Percentiles rank a stretch among this genome's conserved stretches.
Evolutionary conservation across 2,113 vertebrate genomes (phyloP).

Genomic region (Gobiocypris rarus): DNA sequence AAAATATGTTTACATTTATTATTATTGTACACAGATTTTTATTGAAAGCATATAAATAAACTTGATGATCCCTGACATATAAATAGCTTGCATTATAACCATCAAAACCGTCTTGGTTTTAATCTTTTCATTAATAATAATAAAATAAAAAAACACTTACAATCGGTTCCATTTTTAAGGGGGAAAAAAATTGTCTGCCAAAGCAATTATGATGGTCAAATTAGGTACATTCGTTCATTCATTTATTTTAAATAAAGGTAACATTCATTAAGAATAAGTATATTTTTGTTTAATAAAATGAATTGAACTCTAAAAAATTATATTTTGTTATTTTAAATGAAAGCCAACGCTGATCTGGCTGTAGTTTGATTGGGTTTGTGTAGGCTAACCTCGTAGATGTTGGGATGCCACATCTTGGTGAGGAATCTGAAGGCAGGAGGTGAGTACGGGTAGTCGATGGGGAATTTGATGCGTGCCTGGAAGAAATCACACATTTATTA

Average conservation of each 20-base stretch:
- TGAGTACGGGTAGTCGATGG: slow-evolving; percentile 95
- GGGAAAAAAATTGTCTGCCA: too few relatives aligned
- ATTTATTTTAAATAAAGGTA: background rate
- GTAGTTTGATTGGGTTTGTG: background rate
- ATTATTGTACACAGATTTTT: background rate
- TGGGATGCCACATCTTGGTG: slow-evolving; percentile 99
- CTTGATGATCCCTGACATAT: too few relatives aligned
- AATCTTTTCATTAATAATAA: too few relatives aligned
- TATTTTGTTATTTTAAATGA: background rate
- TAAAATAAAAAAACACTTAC: background rate
- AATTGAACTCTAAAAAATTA: background rate
- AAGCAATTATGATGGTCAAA: background rate
- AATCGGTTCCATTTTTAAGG: background rate
- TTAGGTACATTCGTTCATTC: background rate
- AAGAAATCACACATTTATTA: slow-evolving; percentile 50
- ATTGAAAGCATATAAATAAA: background rate
- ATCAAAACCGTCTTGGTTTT: too few relatives aligned
- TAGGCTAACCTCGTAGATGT: slow-evolving; percentile 90
- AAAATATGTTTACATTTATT: background rate
- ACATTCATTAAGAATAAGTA: background rate
- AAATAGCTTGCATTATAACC: too few relatives aligned
- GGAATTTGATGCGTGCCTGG: slow-evolving; percentile 93
- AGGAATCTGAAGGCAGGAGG: slow-evolving; percentile 93
- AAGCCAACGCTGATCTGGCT: too few relatives aligned
- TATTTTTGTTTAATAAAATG: background rate